Evolutionary conservation across 1,140 invertebrate species (phyloP).

Genomic region (Drosophila navojoa): DNA sequence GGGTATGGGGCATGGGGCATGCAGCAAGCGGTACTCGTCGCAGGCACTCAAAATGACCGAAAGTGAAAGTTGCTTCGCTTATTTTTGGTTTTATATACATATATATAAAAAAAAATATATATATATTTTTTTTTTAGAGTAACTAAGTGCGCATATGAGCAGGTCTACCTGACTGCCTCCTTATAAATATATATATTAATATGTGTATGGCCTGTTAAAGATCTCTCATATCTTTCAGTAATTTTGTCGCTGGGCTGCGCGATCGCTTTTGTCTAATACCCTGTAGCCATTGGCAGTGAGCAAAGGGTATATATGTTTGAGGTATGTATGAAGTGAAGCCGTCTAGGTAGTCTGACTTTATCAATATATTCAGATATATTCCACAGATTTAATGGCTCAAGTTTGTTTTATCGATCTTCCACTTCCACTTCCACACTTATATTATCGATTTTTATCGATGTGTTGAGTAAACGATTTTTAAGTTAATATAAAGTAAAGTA

Average conservation of each 20-base stretch:
- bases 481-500: too few species aligned
- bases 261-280: constrained; percentile 22
- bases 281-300: not conserved
- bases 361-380: too few species aligned
- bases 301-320: too few species aligned
- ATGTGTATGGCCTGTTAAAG: constrained; percentile 33
- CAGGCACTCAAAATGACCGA: constrained; percentile 43
- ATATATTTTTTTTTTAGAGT: constrained; percentile 33
- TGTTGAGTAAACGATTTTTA: too few species aligned
- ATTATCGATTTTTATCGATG: too few species aligned
- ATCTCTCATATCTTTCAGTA: constrained; percentile 54
- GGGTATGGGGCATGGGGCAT: not conserved
- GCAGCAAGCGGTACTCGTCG: constrained; percentile 22
- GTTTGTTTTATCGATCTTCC: too few species aligned
- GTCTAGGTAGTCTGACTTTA: too few species aligned
- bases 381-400: too few species aligned
- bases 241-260: constrained; percentile 42
- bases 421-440: too few species aligned
- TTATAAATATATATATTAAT: constrained; percentile 1
- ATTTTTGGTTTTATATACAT: not conserved
- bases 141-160: constrained; percentile 19
- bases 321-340: too few species aligned
- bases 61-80: constrained; percentile 75
- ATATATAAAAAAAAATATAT: too few species aligned
- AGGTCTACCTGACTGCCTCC: not conserved